Conservation (phyloP, 2,113 vertebrate genomes). For the Nyctibius bracteatus region DNA sequence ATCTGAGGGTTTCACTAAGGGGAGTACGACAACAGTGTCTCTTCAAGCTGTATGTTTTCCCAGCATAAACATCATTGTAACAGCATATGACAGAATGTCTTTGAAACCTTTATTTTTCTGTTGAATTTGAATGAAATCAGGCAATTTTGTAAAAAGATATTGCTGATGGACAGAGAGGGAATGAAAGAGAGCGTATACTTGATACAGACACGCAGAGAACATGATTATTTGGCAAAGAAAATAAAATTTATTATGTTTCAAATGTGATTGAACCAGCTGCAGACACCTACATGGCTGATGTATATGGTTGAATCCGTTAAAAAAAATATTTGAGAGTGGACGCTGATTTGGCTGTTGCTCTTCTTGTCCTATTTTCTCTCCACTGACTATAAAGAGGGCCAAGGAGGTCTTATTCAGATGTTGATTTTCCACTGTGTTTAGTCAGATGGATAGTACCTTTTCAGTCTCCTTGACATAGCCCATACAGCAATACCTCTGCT, state of each 20-base stretch:
- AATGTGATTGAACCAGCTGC: neutral
- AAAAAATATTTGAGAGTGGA: neutral
- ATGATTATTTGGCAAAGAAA: neutral
- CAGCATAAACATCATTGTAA: neutral
- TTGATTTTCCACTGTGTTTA: neutral
- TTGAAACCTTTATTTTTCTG: neutral
- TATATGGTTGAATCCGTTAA: rapidly evolving
- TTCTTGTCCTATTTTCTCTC: neutral
- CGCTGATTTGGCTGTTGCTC: rapidly evolving
- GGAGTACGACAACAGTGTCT: neutral
- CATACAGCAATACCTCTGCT: neutral
- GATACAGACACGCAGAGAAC: neutral
- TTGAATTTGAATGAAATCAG: neutral
- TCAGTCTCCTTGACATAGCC: neutral
- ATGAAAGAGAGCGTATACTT: neutral
- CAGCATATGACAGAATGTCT: neutral
- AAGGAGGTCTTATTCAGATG: neutral
- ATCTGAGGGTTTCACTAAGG: slow-evolving; percentile 15
- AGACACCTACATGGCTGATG: neutral
- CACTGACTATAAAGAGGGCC: neutral
- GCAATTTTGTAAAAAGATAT: neutral
- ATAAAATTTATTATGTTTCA: neutral
- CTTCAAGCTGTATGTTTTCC: neutral
- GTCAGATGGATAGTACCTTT: neutral
- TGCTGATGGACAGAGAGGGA: neutral